A percentile compares a stretch with the other conserved stretches of the same genome.
Evolutionary conservation across 92 coral and sea anemone species (phyloP).

Genomic region (Blastomussa wellsi): DNA sequence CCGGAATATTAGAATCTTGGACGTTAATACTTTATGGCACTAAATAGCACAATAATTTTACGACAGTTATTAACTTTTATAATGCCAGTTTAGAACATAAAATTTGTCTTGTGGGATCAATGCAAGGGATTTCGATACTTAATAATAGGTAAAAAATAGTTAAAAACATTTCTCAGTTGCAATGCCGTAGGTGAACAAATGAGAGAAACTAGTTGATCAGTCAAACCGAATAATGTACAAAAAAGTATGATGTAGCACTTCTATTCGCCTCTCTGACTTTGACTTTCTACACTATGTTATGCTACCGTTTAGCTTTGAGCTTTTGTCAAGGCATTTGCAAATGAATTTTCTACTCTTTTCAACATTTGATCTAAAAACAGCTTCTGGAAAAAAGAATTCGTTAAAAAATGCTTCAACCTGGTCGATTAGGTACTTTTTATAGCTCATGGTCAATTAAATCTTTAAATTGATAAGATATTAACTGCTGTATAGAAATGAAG

Average conservation of each 20-base stretch:
- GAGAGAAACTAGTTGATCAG: background rate
- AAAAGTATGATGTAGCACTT: background rate
- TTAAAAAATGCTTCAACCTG: too few species aligned
- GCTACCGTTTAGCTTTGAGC: background rate
- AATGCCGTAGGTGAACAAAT: background rate
- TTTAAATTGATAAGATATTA: too few species aligned
- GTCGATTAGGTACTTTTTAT: too few species aligned
- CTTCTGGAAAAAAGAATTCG: background rate
- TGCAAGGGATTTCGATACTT: background rate
- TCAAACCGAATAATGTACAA: background rate
- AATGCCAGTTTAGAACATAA: background rate
- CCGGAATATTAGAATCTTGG: constrained; percentile 90
- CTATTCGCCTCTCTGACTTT: background rate
- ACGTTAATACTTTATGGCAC: constrained; percentile 84
- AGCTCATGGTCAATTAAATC: too few species aligned
- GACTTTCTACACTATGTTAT: background rate
- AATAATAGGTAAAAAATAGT: background rate
- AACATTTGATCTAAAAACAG: background rate
- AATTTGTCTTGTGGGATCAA: background rate
- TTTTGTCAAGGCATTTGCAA: background rate
- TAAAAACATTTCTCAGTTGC: background rate
- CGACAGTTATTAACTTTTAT: background rate
- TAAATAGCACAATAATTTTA: constrained; percentile 21
- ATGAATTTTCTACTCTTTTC: background rate
- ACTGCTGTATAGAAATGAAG: too few species aligned